Percentiles rank a stretch among this genome's conserved stretches.
These are phyloP conservation scores for Lamellibrachia columna DNA, from an alignment of 2,888 invertebrate genomes.

Conservation along the genomic window DNA sequence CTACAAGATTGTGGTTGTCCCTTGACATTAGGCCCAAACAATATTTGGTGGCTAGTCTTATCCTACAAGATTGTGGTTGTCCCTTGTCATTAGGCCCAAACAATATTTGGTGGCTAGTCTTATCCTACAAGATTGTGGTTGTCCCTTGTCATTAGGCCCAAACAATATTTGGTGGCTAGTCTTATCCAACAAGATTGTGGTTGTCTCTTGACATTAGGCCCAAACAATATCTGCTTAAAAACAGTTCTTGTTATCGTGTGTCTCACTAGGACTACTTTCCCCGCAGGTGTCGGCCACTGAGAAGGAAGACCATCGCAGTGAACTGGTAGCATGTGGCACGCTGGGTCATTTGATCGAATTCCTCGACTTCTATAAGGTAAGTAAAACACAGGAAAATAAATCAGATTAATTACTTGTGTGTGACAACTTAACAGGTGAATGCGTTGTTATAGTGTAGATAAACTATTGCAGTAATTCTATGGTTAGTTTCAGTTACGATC, in stretches of 20 bases:
- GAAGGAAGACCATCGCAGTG: slow-evolving; percentile 43
- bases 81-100: no score
- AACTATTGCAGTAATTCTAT: not conserved
- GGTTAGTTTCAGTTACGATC: not conserved
- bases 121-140: not conserved
- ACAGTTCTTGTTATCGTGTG: no score
- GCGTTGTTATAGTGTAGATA: not conserved
- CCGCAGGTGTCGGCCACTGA: slow-evolving; percentile 49
- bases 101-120: not conserved
- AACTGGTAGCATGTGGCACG: slow-evolving; percentile 42
- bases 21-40: not conserved
- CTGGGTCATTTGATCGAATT: slow-evolving; percentile 20
- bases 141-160: no score
- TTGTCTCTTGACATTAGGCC: no score
- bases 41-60: not conserved
- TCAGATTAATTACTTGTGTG: not conserved
- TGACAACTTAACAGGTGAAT: no score
- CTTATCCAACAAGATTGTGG: no score
- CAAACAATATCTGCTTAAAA: no score
- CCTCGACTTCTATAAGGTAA: slow-evolving; percentile 39
- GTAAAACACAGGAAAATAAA: not conserved
- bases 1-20: not conserved
- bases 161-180: no score
- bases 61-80: not conserved
- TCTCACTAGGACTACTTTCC: not conserved